phyloP scores from a whole-genome alignment of 30 jellyfish, hydroid and myxozoan genomes.

The Rhopilema esculentum region DNA sequence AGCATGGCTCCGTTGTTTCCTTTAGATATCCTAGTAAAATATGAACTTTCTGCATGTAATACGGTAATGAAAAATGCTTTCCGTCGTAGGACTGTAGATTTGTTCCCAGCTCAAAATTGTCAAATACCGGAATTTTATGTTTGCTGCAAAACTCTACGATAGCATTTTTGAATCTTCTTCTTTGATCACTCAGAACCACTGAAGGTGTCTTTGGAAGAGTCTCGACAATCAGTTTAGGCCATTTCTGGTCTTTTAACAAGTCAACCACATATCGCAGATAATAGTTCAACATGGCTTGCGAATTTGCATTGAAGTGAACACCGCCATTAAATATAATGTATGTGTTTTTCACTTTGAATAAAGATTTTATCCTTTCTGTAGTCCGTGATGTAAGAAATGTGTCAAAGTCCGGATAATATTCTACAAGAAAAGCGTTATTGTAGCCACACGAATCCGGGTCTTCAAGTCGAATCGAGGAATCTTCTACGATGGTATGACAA shows the following conservation, averaged over 20 bases:
- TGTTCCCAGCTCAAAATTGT: conserved; percentile 33
- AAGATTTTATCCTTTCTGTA: conserved; percentile 31
- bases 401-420: conserved; percentile 61
- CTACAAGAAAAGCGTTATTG: conserved; percentile 29
- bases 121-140: conserved; percentile 21
- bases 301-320: conserved; percentile 66
- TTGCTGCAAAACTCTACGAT: conserved; percentile 19
- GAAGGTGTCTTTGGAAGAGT: conserved; percentile 65
- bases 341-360: conserved; percentile 13
- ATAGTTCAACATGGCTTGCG: conserved; percentile 41
- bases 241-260: conserved; percentile 7
- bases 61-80: conserved; percentile 54
- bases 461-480: conserved; percentile 35
- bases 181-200: conserved; percentile 26
- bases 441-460: conserved; percentile 48
- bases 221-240: conserved; percentile 83
- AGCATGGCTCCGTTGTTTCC: conserved; percentile 10
- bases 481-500: conserved; percentile 27
- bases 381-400: conserved; percentile 61
- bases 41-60: conserved; percentile 46
- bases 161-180: conserved; percentile 37
- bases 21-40: conserved; percentile 39
- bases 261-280: conserved; percentile 27
- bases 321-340: conserved; percentile 64
- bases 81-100: conserved; percentile 69